Base-by-base conservation (phyloP, 2,797 vertebrate species). In the Centropyge bicolor region DNA sequence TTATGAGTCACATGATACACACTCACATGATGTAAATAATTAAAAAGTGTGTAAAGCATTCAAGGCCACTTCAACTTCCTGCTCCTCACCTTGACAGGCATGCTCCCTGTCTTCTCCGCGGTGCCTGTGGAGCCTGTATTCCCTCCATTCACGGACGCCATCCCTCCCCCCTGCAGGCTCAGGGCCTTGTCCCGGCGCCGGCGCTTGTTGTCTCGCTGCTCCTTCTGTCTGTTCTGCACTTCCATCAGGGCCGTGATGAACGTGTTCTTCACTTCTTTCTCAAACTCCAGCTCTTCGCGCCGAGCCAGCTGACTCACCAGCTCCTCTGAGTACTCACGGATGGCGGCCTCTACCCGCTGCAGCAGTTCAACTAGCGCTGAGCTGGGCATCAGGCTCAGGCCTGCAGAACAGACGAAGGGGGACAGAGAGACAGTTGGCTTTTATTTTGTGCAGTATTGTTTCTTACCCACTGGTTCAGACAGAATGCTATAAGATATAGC, bases 241-340 rank as follows among this genome's bases (percentile, higher is more conserved):
- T 98, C 97, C 62, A 98, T 97, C 61, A 98, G 96, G 65, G 95
- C 96, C 0, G 97, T 97, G 92, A 98, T 98, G 93, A 98, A 98
- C 6, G 96, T 97, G 92, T 98, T 98, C 93, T 98, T 98, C 93
- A 98, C 96, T 86, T 98, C 97, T 79, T 98, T 98, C 93, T 98
- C 97, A 36, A 98, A 98, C 85, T 98, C 97, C 87, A 97, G 95
- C 95, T 98, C 97, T 0, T 98, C 97, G 0, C 97, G 94, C 38
- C 95, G 95, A n/a, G 97, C 97, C 92, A 98, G 92, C 94, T 98
- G 97, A n/a, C 95, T 93, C 70, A 98, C 96, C 85, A 98, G 95
- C 84, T 98, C 97, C 92, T 98, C 97, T 0, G 97, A 98, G 92
- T 96, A 98, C 81, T 97, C 95, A 0, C 95, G 94, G 88, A 98